phyloP scores from a whole-genome alignment of 1,140 invertebrate species.

The Leptopilina boulardi region DNA sequence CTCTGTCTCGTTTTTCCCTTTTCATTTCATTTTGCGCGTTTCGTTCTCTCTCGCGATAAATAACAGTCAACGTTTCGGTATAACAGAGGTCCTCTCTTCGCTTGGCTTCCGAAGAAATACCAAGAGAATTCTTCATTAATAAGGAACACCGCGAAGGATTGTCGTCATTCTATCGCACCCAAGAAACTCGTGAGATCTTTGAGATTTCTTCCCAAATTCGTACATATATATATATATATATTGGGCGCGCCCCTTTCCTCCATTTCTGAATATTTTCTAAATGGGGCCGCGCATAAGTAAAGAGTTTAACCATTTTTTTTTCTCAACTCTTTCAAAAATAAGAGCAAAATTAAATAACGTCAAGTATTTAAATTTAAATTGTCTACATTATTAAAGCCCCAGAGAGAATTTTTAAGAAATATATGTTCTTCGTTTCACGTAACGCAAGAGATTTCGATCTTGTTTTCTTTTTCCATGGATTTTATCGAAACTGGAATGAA shows the following conservation, averaged over 20 bases:
- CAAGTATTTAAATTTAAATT: slow-evolving; percentile 19
- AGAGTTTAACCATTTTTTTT: background rate
- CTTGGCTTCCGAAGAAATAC: slow-evolving; percentile 34
- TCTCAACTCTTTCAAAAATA: background rate
- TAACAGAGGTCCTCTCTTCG: slow-evolving; percentile 22
- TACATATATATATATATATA: no score
- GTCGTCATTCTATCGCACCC: slow-evolving; percentile 31
- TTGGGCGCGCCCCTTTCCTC: background rate
- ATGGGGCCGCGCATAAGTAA: slow-evolving; percentile 26
- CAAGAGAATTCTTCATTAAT: slow-evolving; percentile 41
- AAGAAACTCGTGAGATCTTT: slow-evolving; percentile 31
- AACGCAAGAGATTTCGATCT: no score
- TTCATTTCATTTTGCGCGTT: background rate
- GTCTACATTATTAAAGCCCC: background rate
- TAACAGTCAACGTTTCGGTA: slow-evolving; percentile 12
- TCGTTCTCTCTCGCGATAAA: background rate
- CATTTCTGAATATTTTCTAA: slow-evolving; percentile 9
- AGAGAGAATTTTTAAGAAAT: no score
- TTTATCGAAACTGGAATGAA: no score
- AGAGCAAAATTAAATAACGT: background rate
- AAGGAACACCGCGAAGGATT: slow-evolving; percentile 25
- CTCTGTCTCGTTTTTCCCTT: background rate
- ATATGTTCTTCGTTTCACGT: no score
- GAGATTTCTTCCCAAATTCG: slow-evolving; percentile 11
- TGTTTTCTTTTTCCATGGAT: no score